Evolutionary conservation across 2,888 invertebrate genomes (phyloP).

Genomic region (Dolichomitus sp.): DNA sequence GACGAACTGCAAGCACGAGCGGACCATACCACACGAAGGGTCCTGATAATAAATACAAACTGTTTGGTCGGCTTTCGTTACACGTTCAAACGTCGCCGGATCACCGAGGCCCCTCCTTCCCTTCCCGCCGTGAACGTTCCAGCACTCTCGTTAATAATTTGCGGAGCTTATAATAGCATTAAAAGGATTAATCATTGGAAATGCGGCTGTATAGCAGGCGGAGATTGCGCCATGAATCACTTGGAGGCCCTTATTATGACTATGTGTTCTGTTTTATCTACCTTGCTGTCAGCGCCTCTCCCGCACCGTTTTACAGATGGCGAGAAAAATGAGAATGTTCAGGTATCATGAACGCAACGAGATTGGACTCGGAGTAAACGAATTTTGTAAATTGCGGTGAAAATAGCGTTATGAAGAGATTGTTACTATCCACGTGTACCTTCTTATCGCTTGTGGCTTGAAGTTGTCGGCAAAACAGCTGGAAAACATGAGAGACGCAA

Average conservation of each 20-base stretch:
- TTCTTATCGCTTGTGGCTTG: not conserved
- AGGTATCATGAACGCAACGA: not conserved
- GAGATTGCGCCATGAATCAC: slow-evolving; percentile 40
- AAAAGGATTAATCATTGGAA: slow-evolving; percentile 43
- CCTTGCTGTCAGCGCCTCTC: not conserved
- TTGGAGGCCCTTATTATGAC: slow-evolving; percentile 8
- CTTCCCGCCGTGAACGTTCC: slow-evolving; percentile 20
- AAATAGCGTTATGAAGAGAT: slow-evolving; percentile 12
- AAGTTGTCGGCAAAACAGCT: slow-evolving; percentile 1
- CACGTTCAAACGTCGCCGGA: slow-evolving; percentile 25
- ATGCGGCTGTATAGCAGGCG: slow-evolving; percentile 1
- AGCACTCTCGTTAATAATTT: slow-evolving; percentile 52
- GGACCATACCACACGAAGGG: slow-evolving; percentile 18
- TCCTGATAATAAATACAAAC: slow-evolving; percentile 69
- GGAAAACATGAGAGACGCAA: slow-evolving; percentile 17
- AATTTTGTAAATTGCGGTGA: slow-evolving; percentile 5
- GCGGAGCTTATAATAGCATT: slow-evolving; percentile 44
- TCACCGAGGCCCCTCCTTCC: not conserved
- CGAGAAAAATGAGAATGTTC: not conserved
- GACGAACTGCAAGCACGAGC: slow-evolving; percentile 73
- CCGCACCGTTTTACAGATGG: not conserved
- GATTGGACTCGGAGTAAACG: not conserved
- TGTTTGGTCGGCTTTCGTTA: slow-evolving; percentile 31
- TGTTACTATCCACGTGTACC: not conserved
- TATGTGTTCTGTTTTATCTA: not conserved